Base-by-base conservation (phyloP, 1,140 invertebrate species). In the Sitodiplosis mosellana region DNA sequence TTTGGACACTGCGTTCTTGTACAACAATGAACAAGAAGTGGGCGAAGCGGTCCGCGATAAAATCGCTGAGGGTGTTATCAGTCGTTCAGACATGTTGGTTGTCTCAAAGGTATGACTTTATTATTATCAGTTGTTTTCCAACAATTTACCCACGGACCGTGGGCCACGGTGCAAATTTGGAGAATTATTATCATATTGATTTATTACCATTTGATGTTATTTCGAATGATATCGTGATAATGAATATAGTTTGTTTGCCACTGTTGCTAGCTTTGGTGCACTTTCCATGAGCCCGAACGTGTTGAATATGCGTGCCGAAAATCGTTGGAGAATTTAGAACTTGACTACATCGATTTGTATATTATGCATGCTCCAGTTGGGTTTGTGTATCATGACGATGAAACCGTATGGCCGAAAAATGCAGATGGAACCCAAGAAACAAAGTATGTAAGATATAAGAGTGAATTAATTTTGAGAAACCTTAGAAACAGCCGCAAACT, bases 1-100 rank as follows among this genome's bases (percentile, higher is more conserved):
- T 56, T 73, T 91, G 52, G 87, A 92, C 57, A 84, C 81, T 56
- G 87, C 87, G n/a, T 73, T 69, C 45, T 70, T 76, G 52, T 91
- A 90, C 62, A 69, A 72, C 50, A 88, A 88, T 60, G 83, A 88
- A 59, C 60, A 62, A 34, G 80, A 85, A 56, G 74, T 87, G n/a
- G 84, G 83, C 1, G 68, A 70, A 38, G 81, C 75, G 3, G 63
- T 88, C n/a, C 71, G 69, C 10, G 67, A 72, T 20, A 73, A 79
- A 52, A 70, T 88, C 41, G 62, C 62, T 0, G 69, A 76, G 48
- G 80, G 78, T 17, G 69, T 69, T 41, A 67, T 82, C 20, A 77
- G 73, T 53, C 70, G 91, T 51, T 81, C 91, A 54, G 88, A 96
- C 40, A 53, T 96, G 1, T 94, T 90, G 60, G 70, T 96, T 43